Percentiles rank a stretch among this genome's conserved stretches.
These are phyloP conservation scores for Perithous albicinctus DNA, from an alignment of 2,888 invertebrate genomes.

Conservation along the genomic window DNA sequence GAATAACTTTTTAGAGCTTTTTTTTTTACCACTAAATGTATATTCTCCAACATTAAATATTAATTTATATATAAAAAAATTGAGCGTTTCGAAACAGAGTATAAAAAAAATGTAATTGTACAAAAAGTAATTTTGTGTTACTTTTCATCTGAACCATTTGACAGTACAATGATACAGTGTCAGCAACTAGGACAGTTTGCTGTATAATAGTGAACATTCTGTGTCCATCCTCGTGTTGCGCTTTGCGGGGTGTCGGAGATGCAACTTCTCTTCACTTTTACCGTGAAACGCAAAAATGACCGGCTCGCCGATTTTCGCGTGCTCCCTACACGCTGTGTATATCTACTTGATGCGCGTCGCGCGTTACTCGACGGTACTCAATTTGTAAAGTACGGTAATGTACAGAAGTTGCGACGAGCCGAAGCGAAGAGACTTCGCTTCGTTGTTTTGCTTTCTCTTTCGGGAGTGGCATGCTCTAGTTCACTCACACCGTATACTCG, in stretches of 20 bases:
- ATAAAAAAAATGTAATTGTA: not conserved
- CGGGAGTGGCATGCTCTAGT: slow-evolving; percentile 85
- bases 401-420: slow-evolving; percentile 63
- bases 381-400: slow-evolving; percentile 28
- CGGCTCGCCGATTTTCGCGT: slow-evolving; percentile 70
- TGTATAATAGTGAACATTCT: not conserved
- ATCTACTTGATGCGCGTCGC: not conserved
- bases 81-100: no score
- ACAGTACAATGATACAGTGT: not conserved
- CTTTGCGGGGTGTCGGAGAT: not conserved
- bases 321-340: slow-evolving; percentile 53
- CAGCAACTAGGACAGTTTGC: not conserved
- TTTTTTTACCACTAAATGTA: no score
- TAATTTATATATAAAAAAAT: no score
- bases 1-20: no score
- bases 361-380: slow-evolving; percentile 42
- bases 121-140: not conserved
- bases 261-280: slow-evolving; percentile 74
- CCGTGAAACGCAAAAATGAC: slow-evolving; percentile 73
- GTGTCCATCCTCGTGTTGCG: not conserved
- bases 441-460: slow-evolving; percentile 85
- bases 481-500: slow-evolving; percentile 75
- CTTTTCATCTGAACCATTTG: not conserved
- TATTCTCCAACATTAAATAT: no score
- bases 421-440: slow-evolving; percentile 69